A percentile compares a stretch with the other conserved stretches of the same genome.
Conservation (phyloP, 2,797 vertebrate species). For the Jordanella pulchra region DNA sequence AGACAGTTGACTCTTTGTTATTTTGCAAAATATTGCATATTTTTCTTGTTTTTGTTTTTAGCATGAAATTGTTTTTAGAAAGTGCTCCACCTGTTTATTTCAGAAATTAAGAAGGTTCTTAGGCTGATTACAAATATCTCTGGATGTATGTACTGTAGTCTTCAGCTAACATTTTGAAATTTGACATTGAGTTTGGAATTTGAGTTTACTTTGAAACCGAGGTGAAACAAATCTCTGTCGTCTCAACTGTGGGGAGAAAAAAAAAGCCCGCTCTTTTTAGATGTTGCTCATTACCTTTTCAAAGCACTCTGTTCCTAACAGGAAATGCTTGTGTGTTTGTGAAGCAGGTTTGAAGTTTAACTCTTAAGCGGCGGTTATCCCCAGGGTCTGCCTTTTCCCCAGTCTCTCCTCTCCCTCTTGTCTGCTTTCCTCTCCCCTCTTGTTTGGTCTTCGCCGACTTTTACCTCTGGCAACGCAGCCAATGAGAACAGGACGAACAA, state of each 20-base stretch:
- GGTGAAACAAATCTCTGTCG: slow-evolving; percentile 7
- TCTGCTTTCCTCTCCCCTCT: slow-evolving; percentile 27
- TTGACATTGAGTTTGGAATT: no score
- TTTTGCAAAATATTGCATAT: slow-evolving; percentile 27
- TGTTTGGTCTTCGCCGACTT: slow-evolving; percentile 48
- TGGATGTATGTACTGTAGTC: slow-evolving; percentile 48
- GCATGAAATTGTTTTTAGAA: slow-evolving; percentile 47
- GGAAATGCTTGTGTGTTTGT: slow-evolving; percentile 52
- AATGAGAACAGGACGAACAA: slow-evolving; percentile 66
- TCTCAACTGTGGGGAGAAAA: slow-evolving; percentile 54
- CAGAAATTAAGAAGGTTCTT: slow-evolving; percentile 48
- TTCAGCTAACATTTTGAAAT: neutral
- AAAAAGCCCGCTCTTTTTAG: slow-evolving; percentile 55
- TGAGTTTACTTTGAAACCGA: neutral
- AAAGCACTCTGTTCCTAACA: slow-evolving; percentile 47
- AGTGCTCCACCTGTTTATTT: slow-evolving; percentile 48
- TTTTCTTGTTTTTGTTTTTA: slow-evolving; percentile 32
- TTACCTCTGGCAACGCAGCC: slow-evolving; percentile 65
- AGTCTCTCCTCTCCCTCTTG: slow-evolving; percentile 5
- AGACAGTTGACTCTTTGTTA: no score
- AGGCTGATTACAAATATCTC: slow-evolving; percentile 39
- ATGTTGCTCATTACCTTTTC: slow-evolving; percentile 60
- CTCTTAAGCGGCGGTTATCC: slow-evolving; percentile 56
- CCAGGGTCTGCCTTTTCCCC: slow-evolving; percentile 43
- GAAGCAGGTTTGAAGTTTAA: slow-evolving; percentile 75